These are phyloP conservation scores for Sturmia bella DNA, from an alignment of 2,888 invertebrate genomes.

Conservation along the genomic window DNA sequence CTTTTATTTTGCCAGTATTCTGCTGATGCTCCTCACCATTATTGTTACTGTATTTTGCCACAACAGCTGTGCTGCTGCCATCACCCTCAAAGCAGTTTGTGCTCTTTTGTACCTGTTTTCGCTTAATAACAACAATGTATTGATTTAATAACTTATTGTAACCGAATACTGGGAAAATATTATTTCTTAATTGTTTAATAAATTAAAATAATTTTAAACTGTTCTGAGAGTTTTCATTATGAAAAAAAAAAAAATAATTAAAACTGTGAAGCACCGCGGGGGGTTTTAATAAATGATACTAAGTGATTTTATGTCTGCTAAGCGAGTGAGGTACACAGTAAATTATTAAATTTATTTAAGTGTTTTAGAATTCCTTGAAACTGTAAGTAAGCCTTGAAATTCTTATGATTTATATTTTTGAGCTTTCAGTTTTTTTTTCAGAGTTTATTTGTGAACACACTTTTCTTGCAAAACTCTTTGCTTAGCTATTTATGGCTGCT, in stretches of 20 bases:
- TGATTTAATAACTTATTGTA: slow-evolving; percentile 48
- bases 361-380: no score
- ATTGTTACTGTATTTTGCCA: neutral
- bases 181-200: slow-evolving; percentile 3
- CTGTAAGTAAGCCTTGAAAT: no score
- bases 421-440: no score
- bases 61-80: neutral
- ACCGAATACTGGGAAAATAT: slow-evolving; percentile 30
- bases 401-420: no score
- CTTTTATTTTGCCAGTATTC: neutral
- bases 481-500: no score
- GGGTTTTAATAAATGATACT: no score
- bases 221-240: no score
- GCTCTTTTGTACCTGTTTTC: neutral
- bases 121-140: slow-evolving; percentile 43
- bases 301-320: no score
- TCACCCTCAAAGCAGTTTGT: neutral
- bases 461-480: no score
- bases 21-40: neutral
- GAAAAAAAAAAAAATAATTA: neutral
- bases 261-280: neutral
- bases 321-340: no score
- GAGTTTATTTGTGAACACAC: no score
- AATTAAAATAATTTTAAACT: neutral
- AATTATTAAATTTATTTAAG: no score